Percentiles rank a stretch among this genome's conserved stretches.
Evolutionary conservation across 2,113 vertebrate species (phyloP).

Genomic region (Elgaria multicarinata): DNA sequence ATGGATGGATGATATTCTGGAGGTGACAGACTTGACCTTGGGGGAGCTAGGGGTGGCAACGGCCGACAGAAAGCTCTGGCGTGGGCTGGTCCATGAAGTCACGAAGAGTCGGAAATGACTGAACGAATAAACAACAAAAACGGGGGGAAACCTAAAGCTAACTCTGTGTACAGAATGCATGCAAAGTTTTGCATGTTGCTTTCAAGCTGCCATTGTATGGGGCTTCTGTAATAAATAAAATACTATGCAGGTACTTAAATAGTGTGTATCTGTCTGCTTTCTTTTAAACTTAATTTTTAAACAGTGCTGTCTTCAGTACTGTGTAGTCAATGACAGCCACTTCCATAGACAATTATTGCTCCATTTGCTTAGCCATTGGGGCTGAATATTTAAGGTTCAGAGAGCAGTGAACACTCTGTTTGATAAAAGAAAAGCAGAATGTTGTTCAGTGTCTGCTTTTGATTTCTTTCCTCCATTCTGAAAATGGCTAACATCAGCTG

Average conservation of each 20-base stretch:
- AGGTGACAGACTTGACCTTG: no score
- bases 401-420: constrained; percentile 10
- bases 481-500: background rate
- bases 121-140: background rate
- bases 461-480: constrained; percentile 41
- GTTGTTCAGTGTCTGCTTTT: constrained; percentile 27
- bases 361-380: constrained; percentile 11
- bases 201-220: background rate
- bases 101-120: no score
- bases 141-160: no score
- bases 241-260: background rate
- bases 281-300: background rate
- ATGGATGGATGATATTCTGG: no score
- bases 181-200: background rate
- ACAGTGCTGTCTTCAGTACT: background rate
- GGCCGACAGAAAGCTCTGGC: no score
- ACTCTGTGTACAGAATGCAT: background rate
- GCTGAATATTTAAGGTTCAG: constrained; percentile 50
- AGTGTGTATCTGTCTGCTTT: background rate
- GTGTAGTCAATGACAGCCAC: background rate
- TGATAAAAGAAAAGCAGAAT: constrained; percentile 41
- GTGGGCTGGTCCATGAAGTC: no score
- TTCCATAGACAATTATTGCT: background rate
- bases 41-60: no score
- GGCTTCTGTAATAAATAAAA: background rate